Conservation (phyloP, 1,140 invertebrate species). For the Bombus breviceps region DNA sequence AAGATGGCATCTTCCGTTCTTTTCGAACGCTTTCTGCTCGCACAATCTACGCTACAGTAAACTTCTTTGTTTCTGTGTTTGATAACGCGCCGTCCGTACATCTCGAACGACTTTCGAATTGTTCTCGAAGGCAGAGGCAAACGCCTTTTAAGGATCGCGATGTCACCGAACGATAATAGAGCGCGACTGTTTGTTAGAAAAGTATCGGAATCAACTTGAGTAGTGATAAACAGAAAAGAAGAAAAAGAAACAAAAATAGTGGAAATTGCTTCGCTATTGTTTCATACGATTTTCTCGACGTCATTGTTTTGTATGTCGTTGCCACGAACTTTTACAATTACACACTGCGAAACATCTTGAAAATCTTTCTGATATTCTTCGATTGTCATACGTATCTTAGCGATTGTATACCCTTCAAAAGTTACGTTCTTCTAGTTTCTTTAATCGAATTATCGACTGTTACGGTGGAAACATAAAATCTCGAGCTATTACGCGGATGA, state of each 20-base stretch:
- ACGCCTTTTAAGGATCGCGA: conserved; percentile 53
- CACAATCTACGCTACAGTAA: conserved; percentile 1
- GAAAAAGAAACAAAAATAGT: neutral
- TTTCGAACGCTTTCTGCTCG: conserved; percentile 30
- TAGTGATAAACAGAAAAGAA: conserved; percentile 1
- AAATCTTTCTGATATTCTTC: conserved; percentile 9
- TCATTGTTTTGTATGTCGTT: conserved; percentile 64
- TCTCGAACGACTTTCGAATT: neutral
- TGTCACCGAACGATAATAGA: conserved; percentile 42
- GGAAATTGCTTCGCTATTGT: conserved; percentile 53
- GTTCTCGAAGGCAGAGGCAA: conserved; percentile 29
- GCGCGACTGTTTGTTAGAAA: conserved; percentile 45
- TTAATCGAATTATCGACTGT: no score
- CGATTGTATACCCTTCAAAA: neutral
- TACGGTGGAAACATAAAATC: no score
- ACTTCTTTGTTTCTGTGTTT: conserved; percentile 57
- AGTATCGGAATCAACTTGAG: conserved; percentile 23
- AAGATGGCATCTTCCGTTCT: conserved; percentile 28
- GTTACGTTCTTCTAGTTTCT: no score
- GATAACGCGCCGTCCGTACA: conserved; percentile 50
- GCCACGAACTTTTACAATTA: conserved; percentile 64
- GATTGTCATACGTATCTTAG: neutral
- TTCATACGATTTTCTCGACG: conserved; percentile 58
- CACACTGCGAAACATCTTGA: neutral
- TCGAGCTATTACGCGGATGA: no score